Evolutionary conservation across 2,888 invertebrate species (phyloP).

Genomic region (Hymenopus coronatus): DNA sequence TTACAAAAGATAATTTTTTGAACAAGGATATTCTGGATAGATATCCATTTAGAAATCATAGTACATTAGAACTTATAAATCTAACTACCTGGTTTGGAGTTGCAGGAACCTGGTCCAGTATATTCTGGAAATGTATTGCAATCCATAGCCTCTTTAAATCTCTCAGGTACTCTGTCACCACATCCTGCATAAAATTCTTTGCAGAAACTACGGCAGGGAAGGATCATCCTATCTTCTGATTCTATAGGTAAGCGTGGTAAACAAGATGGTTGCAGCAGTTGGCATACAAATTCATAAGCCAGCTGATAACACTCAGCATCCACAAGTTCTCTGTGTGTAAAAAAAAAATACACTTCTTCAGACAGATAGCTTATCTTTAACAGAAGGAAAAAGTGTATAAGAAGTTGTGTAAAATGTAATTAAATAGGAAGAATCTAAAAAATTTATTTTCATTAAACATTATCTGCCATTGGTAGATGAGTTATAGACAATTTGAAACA

Average conservation of each 20-base stretch:
- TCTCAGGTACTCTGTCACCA: slow-evolving; percentile 68
- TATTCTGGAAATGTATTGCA: slow-evolving; percentile 79
- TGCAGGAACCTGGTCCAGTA: slow-evolving; percentile 69
- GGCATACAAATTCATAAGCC: slow-evolving; percentile 87
- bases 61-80: neutral
- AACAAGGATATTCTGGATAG: neutral
- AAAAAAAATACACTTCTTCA: neutral
- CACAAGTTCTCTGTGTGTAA: slow-evolving; percentile 65
- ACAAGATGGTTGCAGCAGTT: slow-evolving; percentile 80
- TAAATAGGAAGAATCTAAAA: too few species aligned
- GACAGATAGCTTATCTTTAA: neutral
- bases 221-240: slow-evolving; percentile 56
- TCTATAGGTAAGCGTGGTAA: slow-evolving; percentile 40
- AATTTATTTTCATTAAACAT: too few species aligned
- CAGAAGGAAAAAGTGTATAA: neutral
- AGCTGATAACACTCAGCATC: slow-evolving; percentile 87
- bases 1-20: neutral
- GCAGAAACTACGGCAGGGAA: slow-evolving; percentile 82
- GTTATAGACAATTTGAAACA: too few species aligned
- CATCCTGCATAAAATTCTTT: slow-evolving; percentile 81
- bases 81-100: slow-evolving; percentile 67
- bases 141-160: slow-evolving; percentile 69
- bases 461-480: too few species aligned
- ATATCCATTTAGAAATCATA: too few species aligned
- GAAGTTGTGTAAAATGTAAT: too few species aligned